phyloP scores from a whole-genome alignment of 2,888 invertebrate genomes.

The Nasonia oneida region DNA sequence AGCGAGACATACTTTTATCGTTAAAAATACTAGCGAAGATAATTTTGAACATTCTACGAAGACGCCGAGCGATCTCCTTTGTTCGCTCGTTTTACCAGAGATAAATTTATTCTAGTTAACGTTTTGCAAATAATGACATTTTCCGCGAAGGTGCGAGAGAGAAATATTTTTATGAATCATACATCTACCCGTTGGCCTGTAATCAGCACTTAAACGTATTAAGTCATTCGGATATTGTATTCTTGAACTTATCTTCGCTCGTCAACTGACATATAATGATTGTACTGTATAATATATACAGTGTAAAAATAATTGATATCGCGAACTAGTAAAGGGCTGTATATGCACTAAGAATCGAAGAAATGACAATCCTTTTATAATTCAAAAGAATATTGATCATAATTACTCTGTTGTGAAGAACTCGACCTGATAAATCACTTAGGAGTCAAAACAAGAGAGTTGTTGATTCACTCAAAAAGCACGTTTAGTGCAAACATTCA shows the following conservation, averaged over 20 bases:
- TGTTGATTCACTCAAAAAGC: not conserved
- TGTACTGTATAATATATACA: too few relatives aligned
- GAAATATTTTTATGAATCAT: not conserved
- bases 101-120: not conserved
- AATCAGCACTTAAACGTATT: not conserved
- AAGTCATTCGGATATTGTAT: not conserved
- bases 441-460: not conserved
- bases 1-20: too few relatives aligned
- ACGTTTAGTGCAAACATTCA: not conserved
- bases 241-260: not conserved
- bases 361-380: too few relatives aligned
- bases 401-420: not conserved
- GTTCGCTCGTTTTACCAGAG: not conserved
- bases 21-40: not conserved
- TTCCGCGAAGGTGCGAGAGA: not conserved
- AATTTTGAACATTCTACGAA: not conserved
- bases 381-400: not conserved
- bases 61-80: not conserved
- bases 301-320: too few relatives aligned
- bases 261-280: not conserved
- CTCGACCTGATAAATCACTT: not conserved
- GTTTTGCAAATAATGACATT: not conserved
- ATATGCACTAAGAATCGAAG: too few relatives aligned
- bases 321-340: too few relatives aligned
- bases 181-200: not conserved